These are phyloP conservation scores for Chrysotoxum bicinctum DNA, from an alignment of 2,888 invertebrate genomes.

Conservation along the genomic window DNA sequence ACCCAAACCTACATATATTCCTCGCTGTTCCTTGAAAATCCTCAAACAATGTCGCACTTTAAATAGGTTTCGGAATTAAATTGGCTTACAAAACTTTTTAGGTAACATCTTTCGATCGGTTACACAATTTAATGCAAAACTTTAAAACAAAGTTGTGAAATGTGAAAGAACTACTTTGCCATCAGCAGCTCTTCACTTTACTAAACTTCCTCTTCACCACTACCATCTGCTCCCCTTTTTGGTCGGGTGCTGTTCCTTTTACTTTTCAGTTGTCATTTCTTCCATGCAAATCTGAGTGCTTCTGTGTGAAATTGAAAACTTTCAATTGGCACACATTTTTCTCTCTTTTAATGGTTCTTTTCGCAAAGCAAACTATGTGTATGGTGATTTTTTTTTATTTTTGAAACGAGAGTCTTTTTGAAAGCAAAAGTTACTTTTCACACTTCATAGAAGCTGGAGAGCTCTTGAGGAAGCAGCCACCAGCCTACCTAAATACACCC, in stretches of 20 bases:
- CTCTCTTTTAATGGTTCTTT: background rate
- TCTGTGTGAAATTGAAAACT: constrained; percentile 61
- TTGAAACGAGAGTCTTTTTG: constrained; percentile 34
- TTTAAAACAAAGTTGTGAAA: constrained; percentile 32
- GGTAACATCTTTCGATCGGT: constrained; percentile 41
- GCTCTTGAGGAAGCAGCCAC: constrained; percentile 14
- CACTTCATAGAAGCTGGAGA: constrained; percentile 44
- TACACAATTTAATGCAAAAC: constrained; percentile 39
- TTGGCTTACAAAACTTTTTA: constrained; percentile 22
- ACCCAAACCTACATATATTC: no score
- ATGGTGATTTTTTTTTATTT: background rate
- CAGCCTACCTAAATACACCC: background rate
- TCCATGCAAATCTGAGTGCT: constrained; percentile 49
- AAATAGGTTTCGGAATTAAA: constrained; percentile 25
- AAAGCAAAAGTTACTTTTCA: constrained; percentile 70
- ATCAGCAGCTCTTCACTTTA: background rate
- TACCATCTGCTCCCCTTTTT: background rate
- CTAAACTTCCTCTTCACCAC: background rate
- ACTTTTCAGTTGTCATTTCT: constrained; percentile 28
- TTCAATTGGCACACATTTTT: constrained; percentile 67
- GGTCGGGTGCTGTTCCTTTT: constrained; percentile 16
- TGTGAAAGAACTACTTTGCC: constrained; percentile 23
- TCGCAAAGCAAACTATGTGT: background rate
- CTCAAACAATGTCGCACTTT: background rate
- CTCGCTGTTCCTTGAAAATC: background rate